A percentile compares a stretch with the other conserved stretches of the same genome.
These are phyloP conservation scores for Chamaetylas fuelleborni DNA, from an alignment of 2,113 vertebrate genomes.

Conservation along the genomic window DNA sequence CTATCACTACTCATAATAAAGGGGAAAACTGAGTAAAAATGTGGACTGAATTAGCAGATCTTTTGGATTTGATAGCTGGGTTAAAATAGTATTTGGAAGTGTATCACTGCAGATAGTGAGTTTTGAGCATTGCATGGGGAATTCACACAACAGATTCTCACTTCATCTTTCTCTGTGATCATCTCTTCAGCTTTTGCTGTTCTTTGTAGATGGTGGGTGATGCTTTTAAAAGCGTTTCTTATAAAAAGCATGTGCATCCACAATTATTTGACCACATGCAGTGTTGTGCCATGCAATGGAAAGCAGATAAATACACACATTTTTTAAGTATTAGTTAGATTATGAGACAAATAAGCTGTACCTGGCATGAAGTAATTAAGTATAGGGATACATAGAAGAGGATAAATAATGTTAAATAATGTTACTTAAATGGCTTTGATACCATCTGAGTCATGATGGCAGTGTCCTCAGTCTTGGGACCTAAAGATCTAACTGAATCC, in stretches of 20 bases:
- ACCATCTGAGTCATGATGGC: neutral
- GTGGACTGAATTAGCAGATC: neutral
- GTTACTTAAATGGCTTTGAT: neutral
- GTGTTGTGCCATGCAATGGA: neutral
- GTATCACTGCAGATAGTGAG: neutral
- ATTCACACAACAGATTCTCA: neutral
- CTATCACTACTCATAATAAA: neutral
- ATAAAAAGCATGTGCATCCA: neutral
- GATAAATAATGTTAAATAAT: neutral
- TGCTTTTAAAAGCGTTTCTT: conserved; percentile 8
- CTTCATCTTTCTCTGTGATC: neutral
- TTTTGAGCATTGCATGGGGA: neutral
- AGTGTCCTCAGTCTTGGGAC: neutral
- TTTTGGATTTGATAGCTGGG: neutral
- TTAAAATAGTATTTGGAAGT: neutral
- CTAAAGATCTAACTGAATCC: neutral
- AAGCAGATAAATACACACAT: neutral
- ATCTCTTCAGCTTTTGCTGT: neutral
- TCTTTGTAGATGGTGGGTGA: neutral
- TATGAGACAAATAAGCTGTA: neutral
- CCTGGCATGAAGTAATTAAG: neutral
- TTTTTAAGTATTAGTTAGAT: neutral
- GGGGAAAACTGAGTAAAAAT: neutral
- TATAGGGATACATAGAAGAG: neutral
- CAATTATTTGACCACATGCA: neutral